Evolutionary conservation across 2,888 invertebrate genomes (phyloP).

Genomic region (Cataglyphis cursor): DNA sequence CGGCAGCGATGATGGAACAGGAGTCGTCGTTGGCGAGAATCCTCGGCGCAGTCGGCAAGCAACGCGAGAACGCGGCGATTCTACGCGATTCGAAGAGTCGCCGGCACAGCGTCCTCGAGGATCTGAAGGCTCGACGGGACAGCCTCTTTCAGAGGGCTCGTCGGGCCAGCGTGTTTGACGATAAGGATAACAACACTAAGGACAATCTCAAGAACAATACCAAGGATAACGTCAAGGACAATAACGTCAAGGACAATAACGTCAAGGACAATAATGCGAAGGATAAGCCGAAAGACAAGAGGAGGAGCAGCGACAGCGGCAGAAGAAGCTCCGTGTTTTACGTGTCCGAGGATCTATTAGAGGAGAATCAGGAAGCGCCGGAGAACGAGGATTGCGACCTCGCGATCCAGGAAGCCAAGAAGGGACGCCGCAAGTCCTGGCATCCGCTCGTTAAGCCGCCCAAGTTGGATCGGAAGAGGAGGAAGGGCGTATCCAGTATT

Average conservation of each 20-base stretch:
- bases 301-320: constrained; percentile 78
- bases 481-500: constrained; percentile 87
- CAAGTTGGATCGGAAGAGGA: constrained; percentile 86
- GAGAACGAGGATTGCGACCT: constrained; percentile 66
- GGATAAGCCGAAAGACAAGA: constrained; percentile 73
- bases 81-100: constrained; percentile 80
- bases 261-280: constrained; percentile 36
- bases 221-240: constrained; percentile 62
- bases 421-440: constrained; percentile 90
- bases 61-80: constrained; percentile 65
- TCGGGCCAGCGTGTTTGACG: constrained; percentile 81
- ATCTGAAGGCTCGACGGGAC: constrained; percentile 83
- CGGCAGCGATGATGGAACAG: constrained; percentile 79
- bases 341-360: constrained; percentile 82
- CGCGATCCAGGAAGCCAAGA: constrained; percentile 85
- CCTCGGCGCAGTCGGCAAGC: constrained; percentile 50
- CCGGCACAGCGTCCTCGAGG: constrained; percentile 85
- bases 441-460: constrained; percentile 85
- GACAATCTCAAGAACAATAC: constrained; percentile 70
- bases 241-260: constrained; percentile 59
- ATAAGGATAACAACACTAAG: constrained; percentile 79
- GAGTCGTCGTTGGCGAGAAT: constrained; percentile 71
- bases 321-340: constrained; percentile 84
- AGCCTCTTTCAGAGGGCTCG: constrained; percentile 82
- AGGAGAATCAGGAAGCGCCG: constrained; percentile 79